Percentiles rank a stretch among this genome's conserved stretches.
Conservation (phyloP, 2,797 vertebrate species). For the Rhadinocentrus ornatus region DNA sequence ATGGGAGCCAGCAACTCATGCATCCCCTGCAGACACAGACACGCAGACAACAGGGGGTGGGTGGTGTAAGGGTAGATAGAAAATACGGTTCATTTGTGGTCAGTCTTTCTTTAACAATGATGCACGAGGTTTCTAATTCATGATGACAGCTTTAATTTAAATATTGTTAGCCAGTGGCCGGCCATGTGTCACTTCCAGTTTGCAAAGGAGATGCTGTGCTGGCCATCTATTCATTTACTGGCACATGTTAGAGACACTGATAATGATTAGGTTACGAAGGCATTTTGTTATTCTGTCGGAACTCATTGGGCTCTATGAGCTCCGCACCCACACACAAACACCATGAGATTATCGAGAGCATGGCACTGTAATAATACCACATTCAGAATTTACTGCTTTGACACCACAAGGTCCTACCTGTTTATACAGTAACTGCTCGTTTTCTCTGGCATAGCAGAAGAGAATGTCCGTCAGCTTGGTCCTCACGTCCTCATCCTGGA, state of each 20-base stretch:
- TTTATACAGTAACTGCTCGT: conserved; percentile 98
- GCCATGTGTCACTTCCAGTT: conserved; percentile 75
- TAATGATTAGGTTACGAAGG: conserved; percentile 62
- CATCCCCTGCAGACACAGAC: conserved; percentile 88
- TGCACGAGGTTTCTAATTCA: conserved; percentile 72
- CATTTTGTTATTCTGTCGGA: conserved; percentile 46
- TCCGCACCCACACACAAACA: background rate
- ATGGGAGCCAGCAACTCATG: conserved; percentile 97
- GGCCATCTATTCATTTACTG: conserved; percentile 47
- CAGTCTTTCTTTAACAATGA: conserved; percentile 69
- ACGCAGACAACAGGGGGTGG: conserved; percentile 2
- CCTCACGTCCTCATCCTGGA: conserved; percentile 95
- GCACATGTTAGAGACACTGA: conserved; percentile 60
- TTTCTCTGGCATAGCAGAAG: conserved; percentile 98
- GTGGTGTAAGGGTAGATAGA: conserved; percentile 14
- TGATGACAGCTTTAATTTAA: conserved; percentile 73
- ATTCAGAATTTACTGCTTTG: background rate
- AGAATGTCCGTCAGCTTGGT: conserved; percentile 98
- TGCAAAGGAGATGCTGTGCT: conserved; percentile 57
- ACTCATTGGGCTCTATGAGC: background rate
- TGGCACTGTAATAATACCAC: background rate
- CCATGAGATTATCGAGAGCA: background rate
- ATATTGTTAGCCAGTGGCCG: conserved; percentile 65
- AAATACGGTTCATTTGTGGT: conserved; percentile 59
- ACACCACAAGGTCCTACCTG: conserved; percentile 83